Evolutionary conservation across 1,140 invertebrate species (phyloP), one percentile per base, ranked within the genome.

Genomic region (Spodoptera frugiperda): DNA sequence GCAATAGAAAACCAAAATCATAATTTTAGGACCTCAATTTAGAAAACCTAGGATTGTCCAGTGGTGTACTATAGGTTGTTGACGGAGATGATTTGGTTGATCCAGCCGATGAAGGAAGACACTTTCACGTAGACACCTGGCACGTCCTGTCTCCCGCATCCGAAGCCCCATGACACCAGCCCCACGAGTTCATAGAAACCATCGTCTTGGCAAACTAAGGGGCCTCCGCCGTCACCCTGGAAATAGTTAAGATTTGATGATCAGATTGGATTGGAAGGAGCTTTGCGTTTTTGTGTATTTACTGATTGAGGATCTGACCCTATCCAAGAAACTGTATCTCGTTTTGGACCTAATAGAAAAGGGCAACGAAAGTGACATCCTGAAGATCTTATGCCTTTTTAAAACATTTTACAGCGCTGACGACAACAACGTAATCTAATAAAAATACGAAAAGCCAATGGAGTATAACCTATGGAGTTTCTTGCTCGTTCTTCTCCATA

Each of bases 71-170:
- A 98, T 92, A 97, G 95, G 95, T 98, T 98, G 94, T 98, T 98
- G 75, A 98, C 98, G 87, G 97, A 98, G 86, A 99, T 98, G 71
- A 99, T 99, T 95, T 98, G 98, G 94, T 99, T 99, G 88, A 99
- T 98, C 98, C 98, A 99, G 59, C 98, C 98, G 79, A 99, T 98
- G 92, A 98, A 99, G 5, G 98, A 97, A 15, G 97, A 98, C 5
- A 99, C 98, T 94, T 98, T 98, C 21, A 98, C 98, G 91, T 99
- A 99, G 61, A 99, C 98, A 39, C 98, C 98, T 14, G 98, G 98
- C 14, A 98, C 98, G 89, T 98, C 97, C 53, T 96, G 94, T 30
- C 98, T 94, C 1, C 98, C 98, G 91, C 98, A 98, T 72, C 98
- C 98, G 89, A 99, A 98, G 76, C 98, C 98, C 97, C 97, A 98